phyloP scores from a whole-genome alignment of 1,140 invertebrate genomes.

The Drosophila bocqueti region DNA sequence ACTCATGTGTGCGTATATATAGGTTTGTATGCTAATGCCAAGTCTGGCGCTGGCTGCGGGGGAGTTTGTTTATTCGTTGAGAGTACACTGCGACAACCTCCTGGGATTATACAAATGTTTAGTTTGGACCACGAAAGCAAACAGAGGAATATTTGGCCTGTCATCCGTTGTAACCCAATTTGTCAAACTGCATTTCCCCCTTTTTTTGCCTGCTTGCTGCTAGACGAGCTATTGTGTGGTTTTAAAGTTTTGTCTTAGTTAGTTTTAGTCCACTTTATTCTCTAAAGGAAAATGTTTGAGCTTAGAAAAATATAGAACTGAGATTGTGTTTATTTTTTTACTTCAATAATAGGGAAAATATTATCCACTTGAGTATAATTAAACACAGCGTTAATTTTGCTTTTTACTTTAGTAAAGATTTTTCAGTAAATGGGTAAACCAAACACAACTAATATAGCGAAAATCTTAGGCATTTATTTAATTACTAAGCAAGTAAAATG shows the following conservation, averaged over 20 bases:
- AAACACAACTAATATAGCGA: too few species aligned
- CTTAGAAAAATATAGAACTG: too few species aligned
- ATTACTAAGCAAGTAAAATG: too few species aligned
- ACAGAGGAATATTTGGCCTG: constrained; percentile 25
- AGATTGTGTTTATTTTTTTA: too few species aligned
- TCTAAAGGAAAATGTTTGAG: not conserved
- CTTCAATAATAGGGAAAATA: too few species aligned
- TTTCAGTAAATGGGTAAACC: too few species aligned
- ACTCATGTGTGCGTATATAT: constrained; percentile 25
- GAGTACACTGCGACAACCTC: constrained; percentile 33
- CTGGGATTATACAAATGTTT: constrained; percentile 30
- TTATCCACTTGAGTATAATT: too few species aligned
- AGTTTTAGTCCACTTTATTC: not conserved
- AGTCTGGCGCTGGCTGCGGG: constrained; percentile 15
- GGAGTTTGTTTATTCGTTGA: constrained; percentile 33
- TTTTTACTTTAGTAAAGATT: too few species aligned
- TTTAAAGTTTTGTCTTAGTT: constrained; percentile 10
- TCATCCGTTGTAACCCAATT: constrained; percentile 13
- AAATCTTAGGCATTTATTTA: too few species aligned
- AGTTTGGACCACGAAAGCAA: constrained; percentile 20
- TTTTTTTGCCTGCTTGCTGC: not conserved
- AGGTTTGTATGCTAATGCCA: constrained; percentile 34
- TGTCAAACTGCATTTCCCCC: constrained; percentile 11
- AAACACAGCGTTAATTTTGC: too few species aligned
- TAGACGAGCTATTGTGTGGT: not conserved